Evolutionary conservation across 2,888 invertebrate species (phyloP), one percentile per base, ranked within the genome.

Genomic region (Ormyrus rosae): DNA sequence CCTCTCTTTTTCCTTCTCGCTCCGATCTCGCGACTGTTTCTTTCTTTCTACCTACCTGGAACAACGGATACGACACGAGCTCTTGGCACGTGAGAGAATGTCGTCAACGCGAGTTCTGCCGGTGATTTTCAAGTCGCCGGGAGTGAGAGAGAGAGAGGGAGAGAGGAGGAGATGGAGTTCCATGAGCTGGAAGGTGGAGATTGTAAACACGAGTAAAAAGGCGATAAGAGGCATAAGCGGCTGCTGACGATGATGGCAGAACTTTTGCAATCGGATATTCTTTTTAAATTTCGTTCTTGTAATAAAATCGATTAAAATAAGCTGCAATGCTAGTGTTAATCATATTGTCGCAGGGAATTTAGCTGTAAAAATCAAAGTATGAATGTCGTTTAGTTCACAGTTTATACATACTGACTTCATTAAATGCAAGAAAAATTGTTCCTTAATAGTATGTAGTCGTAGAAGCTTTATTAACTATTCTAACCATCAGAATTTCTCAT

Each of bases 41-140:
- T 74, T 51, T 78, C 61, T 72, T 71, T 83, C 83, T 81, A 83
- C 83, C 83, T 87, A 86, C 86, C 84, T 85, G 85, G 88, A 88
- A 88, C 86, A 85, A 85, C 84, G 85, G 85, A 86, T 86, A 85
- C 84, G 86, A 89, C 87, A 86, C 86, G 86, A 85, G 86, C 83
- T 84, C 85, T 83, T 83, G 86, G 86, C 86, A 89, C 90, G 90
- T 89, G 90, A 89, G 89, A 86, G 89, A 90, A 90, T 90, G 89
- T 87, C 87, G 88, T 86, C 88, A 85, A 88, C 88, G 87, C 85
- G 84, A 82, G 81, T 81, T 46, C 73, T 63, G 34, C 51, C 73
- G 55, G 58, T 65, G 71, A 78, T 78, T 78, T 78, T 71, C 45
- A 53, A 78, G 34, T 45, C 51, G 65, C 11, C 56, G 46, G 34